Base-by-base conservation (phyloP, 2,113 vertebrate genomes). In the Coreoperca whiteheadi region DNA sequence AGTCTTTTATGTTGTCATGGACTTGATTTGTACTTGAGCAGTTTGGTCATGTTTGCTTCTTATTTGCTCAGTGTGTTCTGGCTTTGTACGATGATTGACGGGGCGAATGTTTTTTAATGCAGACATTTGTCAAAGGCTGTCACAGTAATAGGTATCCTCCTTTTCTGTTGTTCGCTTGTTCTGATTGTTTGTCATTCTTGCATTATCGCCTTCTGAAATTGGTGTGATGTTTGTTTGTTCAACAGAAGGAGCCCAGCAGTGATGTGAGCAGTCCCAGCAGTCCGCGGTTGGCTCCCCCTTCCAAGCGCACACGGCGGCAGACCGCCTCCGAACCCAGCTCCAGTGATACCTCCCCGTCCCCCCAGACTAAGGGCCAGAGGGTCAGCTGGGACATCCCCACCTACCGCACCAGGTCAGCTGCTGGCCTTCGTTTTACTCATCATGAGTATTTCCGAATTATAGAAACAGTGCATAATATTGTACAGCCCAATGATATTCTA, bases 181-280 rank as follows among this genome's bases (percentile, higher is more conserved):
- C 30, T 53, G 53, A 20, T 66, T 7, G 9, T 65, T 74, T 78
- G n/a, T 34, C 59, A 48, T 61, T 64, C 8, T 71, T 46, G 53
- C 6, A 6, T 32, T 73, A 20, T 41, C 30, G 18, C 8, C 30
- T 25, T 39, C 12, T 34, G 8, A 65, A 39, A 37, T 30, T 53
- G 53, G 2, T 56, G n/a, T 66, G 12, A 18, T 73, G 16, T 82
- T 67, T 77, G 14, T 59, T 77, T 87, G 4, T 72, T 67, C 90
- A 93, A 81, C 95, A 99, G 97, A 99, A 99, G 90, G 96, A 97
- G 86, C 95, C 97, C 87, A 94, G 93, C 85, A 97, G 97, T 87
- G 97, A 99, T 94, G 96, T 95, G 87, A 99, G 97, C 91, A 97
- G 96, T 92, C 95, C 97, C 94, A 97, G 97, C 91, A 98, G 98